Evolutionary conservation across 2,888 invertebrate genomes (phyloP), one percentile per base, ranked within the genome.

Genomic region (Noctua comes): DNA sequence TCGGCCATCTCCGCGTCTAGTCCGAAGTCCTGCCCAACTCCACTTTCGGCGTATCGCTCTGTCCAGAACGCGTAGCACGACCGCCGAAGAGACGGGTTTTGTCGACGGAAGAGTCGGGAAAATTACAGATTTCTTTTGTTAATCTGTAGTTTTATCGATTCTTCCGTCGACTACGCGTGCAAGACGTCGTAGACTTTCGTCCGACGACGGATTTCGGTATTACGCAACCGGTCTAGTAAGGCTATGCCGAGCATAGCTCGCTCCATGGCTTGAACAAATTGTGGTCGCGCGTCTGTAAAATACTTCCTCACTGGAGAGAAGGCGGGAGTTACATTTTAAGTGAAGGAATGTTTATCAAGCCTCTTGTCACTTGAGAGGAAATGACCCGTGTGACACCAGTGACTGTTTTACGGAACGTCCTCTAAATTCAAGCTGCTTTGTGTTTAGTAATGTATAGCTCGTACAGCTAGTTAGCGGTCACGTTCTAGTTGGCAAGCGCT

Each of bases 381-480:
- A 24, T 11, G 54, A n/a, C 24, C 24, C 10, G 24, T n/a, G 10
- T n/a, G 54, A 11, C 11, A 11, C 43, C 10, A 43, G 54, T 11
- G 11, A 24, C 11, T 54, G 24, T 54, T 54, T 54, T 24, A n/a
- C 24, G 10, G 24, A 54, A 54, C 10, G 24, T 31, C 36, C 57
- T 16, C 5, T 6, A 64, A 72, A 68, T 71, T 21, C 18, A 57
- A 65, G 40, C 57, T 54, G 18, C 54, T 75, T 71, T 72, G 54
- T 68, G 68, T 79, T 72, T 43, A 65, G 13, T 8, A 69, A 80
- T 80, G 65, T 57, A 72, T 43, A 48, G 62, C 62, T 54, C n/a
- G 64, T 73, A 16, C 27, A 51, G 57, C 31, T 54, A 73, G 65
- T 70, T 77, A 73, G 72, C 66, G 51, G 64, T 76, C 43, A 54